Evolutionary conservation across 2,113 vertebrate genomes (phyloP), one percentile per base, ranked within the genome.

Genomic region (Gopherus flavomarginatus): DNA sequence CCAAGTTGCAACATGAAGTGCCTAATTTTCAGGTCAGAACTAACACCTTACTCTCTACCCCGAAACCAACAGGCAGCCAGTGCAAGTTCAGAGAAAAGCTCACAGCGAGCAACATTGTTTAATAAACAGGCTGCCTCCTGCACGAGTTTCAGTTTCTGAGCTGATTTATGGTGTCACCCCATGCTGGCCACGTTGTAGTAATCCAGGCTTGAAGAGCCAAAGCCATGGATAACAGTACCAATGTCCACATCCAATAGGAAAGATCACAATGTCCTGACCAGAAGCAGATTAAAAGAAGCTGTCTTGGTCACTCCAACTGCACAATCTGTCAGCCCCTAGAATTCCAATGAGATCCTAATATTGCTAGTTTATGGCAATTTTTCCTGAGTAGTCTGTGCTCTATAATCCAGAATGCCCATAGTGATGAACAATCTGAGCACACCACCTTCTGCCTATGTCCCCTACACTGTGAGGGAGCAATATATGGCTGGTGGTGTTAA

Each of bases 301-400:
- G 57, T 85, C 90, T 53, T 3, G 93, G 93, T 89, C 87, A 93
- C 31, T 86, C 92, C 93, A 50, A 91, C 91, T 87, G 38, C 57
- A 24, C 38, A 86, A 82, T 95, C 90, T 87, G 79, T 91, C 92
- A 47, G 86, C 65, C 94, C 21, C 42, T 95, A 96, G 96, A 94
- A 95, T 95, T 95, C 96, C 93, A 22, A 80, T 38, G 14, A 59
- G 27, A 88, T 84, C 88, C 77, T 26, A 50, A 69, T 93, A 87
- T 77, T 88, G 49, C 79, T 56, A 29, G 42, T 44, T 0, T 6
- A 83, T 82, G 56, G 82, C 88, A 88, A 14, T 26, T 83, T 54
- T 94, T 62, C 27, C 29, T 29, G 27, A 31, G 29, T 62, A 62
- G 47, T 52, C 77, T 19, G 3, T 81, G 21, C 56, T 53, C 35